Conservation (phyloP, 2,113 vertebrate genomes). For the Alligator mississippiensis region DNA sequence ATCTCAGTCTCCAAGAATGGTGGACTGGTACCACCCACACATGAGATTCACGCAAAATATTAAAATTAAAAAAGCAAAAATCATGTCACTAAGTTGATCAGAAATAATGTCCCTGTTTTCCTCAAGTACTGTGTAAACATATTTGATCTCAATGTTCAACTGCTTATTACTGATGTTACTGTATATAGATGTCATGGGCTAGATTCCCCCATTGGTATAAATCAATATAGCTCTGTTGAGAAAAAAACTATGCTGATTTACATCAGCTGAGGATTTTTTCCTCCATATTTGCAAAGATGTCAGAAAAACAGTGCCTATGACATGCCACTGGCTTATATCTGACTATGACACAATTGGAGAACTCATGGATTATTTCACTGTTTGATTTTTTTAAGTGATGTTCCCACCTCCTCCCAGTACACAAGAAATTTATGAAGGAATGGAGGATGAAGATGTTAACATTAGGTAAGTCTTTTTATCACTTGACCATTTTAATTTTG, state of each 20-base stretch:
- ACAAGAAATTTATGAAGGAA: slow-evolving; percentile 90
- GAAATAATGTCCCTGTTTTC: neutral
- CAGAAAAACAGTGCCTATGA: neutral
- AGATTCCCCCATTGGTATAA: neutral
- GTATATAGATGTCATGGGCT: neutral
- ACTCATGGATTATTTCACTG: slow-evolving; percentile 17
- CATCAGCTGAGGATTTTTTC: neutral
- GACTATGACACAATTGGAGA: neutral
- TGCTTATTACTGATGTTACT: neutral
- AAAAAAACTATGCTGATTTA: neutral
- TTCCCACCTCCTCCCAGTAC: slow-evolving; percentile 81
- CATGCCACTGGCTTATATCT: neutral
- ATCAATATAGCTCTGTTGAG: neutral
- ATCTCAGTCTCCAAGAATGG: neutral
- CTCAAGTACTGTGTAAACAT: neutral
- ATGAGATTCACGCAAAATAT: neutral
- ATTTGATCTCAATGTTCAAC: neutral
- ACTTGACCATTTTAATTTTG: neutral
- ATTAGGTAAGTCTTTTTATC: slow-evolving; percentile 76
- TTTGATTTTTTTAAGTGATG: slow-evolving; percentile 72
- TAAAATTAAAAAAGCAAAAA: neutral
- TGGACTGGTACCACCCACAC: neutral
- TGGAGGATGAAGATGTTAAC: slow-evolving; percentile 80
- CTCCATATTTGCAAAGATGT: neutral
- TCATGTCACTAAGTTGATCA: neutral